A percentile compares a stretch with the other conserved stretches of the same genome.
Evolutionary conservation across 2,113 vertebrate genomes (phyloP).

Genomic region (Coptodon bakossiorum): DNA sequence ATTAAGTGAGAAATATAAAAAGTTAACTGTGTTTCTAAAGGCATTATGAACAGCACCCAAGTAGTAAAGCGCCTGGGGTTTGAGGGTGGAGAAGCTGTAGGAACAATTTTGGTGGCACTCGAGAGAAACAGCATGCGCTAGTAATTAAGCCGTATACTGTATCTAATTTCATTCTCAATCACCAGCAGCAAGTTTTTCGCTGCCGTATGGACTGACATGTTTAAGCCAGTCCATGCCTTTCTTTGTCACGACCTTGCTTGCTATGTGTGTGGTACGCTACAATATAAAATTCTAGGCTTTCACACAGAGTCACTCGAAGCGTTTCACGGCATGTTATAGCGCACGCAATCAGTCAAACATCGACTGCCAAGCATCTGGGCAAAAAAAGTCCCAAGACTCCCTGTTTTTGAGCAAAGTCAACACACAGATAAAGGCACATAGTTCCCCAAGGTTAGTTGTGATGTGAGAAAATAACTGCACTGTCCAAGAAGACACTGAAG

Average conservation of each 20-base stretch:
- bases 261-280: neutral
- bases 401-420: constrained; percentile 19
- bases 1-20: constrained; percentile 12
- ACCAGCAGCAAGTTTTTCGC: neutral
- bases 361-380: neutral
- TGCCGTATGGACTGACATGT: neutral
- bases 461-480: constrained; percentile 12
- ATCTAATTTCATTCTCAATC: constrained; percentile 4
- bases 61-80: neutral
- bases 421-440: neutral
- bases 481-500: constrained; percentile 26
- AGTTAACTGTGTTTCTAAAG: neutral
- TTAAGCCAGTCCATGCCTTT: neutral
- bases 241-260: neutral
- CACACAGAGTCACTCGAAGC: neutral
- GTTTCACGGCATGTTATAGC: neutral
- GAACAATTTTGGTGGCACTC: constrained; percentile 3
- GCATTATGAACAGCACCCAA: neutral
- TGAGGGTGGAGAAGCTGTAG: neutral
- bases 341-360: constrained; percentile 11
- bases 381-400: neutral
- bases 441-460: constrained; percentile 15
- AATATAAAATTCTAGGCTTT: constrained; percentile 10
- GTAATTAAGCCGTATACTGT: neutral
- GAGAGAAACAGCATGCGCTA: neutral